Conservation (phyloP, 1,140 invertebrate genomes). For the Nephotettix cincticeps region DNA sequence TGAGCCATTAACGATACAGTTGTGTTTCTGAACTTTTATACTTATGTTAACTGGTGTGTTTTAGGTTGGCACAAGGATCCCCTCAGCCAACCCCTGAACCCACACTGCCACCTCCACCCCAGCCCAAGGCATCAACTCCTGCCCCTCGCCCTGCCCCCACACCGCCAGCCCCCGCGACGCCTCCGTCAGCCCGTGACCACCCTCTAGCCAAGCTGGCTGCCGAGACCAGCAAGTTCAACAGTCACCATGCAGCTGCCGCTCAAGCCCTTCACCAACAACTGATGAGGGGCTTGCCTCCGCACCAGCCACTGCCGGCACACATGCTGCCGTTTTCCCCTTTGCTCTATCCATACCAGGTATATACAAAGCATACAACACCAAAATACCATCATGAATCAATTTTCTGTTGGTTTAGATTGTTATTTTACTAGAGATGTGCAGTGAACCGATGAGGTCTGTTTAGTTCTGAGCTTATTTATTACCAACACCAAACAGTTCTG, state of each 20-base stretch:
- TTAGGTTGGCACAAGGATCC: slow-evolving; percentile 60
- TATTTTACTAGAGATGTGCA: no score
- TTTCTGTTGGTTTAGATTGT: no score
- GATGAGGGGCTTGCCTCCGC: slow-evolving; percentile 50
- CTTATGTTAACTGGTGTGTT: no score
- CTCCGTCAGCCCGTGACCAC: slow-evolving; percentile 43
- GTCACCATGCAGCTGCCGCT: slow-evolving; percentile 74
- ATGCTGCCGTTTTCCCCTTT: slow-evolving; percentile 83
- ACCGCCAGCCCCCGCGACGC: slow-evolving; percentile 51
- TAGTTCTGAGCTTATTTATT: no score
- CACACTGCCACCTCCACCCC: slow-evolving; percentile 48
- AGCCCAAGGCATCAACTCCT: slow-evolving; percentile 48
- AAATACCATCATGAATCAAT: no score
- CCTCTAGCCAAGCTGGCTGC: slow-evolving; percentile 51
- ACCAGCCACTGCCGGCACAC: slow-evolving; percentile 61
- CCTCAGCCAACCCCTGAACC: slow-evolving; percentile 49
- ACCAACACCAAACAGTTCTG: no score
- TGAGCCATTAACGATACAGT: no score
- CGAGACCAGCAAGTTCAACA: slow-evolving; percentile 63
- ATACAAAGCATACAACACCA: slow-evolving; percentile 68
- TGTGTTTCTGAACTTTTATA: no score
- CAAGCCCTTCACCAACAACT: slow-evolving; percentile 74
- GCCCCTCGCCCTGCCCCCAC: slow-evolving; percentile 40
- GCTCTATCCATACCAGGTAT: slow-evolving; percentile 71
- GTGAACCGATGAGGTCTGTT: no score